Base-by-base conservation (phyloP, 2,113 vertebrate genomes). In the Pelobates fuscus region DNA sequence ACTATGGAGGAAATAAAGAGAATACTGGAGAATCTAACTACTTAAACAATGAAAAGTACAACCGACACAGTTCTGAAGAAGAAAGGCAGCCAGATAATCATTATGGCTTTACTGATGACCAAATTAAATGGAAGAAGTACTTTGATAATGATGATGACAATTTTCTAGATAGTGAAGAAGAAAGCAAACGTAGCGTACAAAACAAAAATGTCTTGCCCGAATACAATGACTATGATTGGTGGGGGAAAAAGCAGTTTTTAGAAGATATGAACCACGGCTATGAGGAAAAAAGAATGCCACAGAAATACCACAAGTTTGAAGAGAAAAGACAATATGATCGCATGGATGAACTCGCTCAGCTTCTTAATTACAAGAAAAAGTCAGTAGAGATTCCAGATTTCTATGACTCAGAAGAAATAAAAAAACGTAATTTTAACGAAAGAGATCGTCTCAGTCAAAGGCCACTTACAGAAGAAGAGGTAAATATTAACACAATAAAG, bases 291-390 rank as follows among this genome's bases (percentile, higher is more conserved):
- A 82, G 80, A 64, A 88, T 75, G 12, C 68, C 71, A 0, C 32
- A 70, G 20, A 79, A 65, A 59, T 27, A 2, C 0, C 85, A 71
- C 61, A 84, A 78, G 2, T 78, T 84, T 0, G 77, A 83, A 0
- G 29, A 70, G 30, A 91, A 89, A 49, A 88, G 86, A 78, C 89
- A 89, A 1, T 89, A 91, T 21, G 80, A 82, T 5, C 86, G 92
- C 80, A 88, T 96, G 86, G 92, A 94, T 2, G 84, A 95, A 46
- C 86, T 96, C 0, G 89, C 93, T 66, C 89, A 92, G 2, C 82
- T 95, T 14, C 86, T 97, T 27, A 93, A 90, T 79, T 92, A 93
- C 82, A 93, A 93, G 83, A 94, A 92, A 84, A 92, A 94, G 74
- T 90, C 92, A 1, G 89, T 82, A 1, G 92, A 93, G 29, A 86